Base-by-base conservation (phyloP, 2,797 vertebrate genomes). In the Liparis tanakae region DNA sequence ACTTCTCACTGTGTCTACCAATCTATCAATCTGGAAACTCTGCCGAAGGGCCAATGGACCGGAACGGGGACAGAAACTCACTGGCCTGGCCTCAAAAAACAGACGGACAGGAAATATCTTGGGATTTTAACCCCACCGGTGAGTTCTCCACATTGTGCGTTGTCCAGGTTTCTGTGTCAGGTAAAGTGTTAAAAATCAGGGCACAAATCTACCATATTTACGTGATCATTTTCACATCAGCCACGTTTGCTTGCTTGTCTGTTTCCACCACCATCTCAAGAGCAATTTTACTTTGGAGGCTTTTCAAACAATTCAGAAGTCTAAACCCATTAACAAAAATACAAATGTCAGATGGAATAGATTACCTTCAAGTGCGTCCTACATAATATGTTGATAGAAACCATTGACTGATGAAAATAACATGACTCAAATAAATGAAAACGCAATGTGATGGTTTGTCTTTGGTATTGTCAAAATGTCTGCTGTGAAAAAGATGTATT, bases 1-100 rank as follows among this genome's bases (percentile, higher is more conserved):
- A 37, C 58, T 41, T 57, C 54, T 53, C 10, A 50, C 14, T 64
- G 36, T 78, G 50, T 72, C 30, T 63, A 44, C 55, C 70, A 50
- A 46, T 46, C 43, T 37, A 25, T 62, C 13, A 76, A 70, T 61
- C 43, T 68, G 59, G 15, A 54, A 13, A 6, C 25, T 70, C 48
- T 39, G 36, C 66, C 73, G 68, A 56, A 18, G 33, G 18, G 61
- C 54, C 46, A 13, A 9, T 51, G 50, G 22, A 46, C 30, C 20
- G 48, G 67, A 43, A 17, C 25, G 25, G 20, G 10, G 10, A 70
- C 57, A 70, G 34, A 41, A 33, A 50, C 34, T 43, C 3, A 0
- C 67, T 62, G 66, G 56, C 44, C 18, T 18, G n/a, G 6, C 25
- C 48, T 55, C 4, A 44, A 36, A 65, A 39, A 20, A 64, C 30